Evolutionary conservation across 2,888 invertebrate genomes (phyloP), one percentile per base, ranked within the genome.

Genomic region (Horisme vitalbata): DNA sequence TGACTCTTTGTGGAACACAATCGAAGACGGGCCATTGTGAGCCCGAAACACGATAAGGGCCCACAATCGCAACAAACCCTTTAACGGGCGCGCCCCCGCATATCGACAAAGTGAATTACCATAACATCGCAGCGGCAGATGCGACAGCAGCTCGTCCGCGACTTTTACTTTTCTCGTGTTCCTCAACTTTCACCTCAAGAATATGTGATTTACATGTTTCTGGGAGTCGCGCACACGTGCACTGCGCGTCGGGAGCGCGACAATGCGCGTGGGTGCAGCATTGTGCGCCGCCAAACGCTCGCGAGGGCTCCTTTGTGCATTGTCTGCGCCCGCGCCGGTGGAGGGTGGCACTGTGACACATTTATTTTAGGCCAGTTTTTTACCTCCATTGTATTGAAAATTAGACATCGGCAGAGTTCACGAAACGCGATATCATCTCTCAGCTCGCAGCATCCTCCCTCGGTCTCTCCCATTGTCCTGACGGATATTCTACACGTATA

Each of bases 271-370:
- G 79, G 80, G 82, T 75, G 83, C 81, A 71, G 69, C 56, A 75
- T 80, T 82, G 83, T 81, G 75, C 68, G 59, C 66, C 68, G 74
- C 26, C 28, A 28, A 32, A 33, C 41, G 72, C 65, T 57, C 32
- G 61, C 59, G 68, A 74, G 71, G 77, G 65, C 68, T 72, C 76
- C 80, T 85, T 84, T 83, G 86, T 83, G 73, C 87, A 86, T 88
- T 87, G 87, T 89, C 68, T 81, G 80, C 68, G 65, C 38, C 47
- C 60, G 69, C 44, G 45, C 38, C 28, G 32, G 27, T 32, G 23
- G 80, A 79, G 87, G 88, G 88, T 88, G 87, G 85, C 85, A 76
- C 85, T 85, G 84, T 83, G 88, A 88, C 88, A 88, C 86, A 85
- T 86, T 86, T 86, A 85, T 87, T 85, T 83, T 80, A 75, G 81